phyloP scores from a whole-genome alignment of 2,888 invertebrate genomes.

The Operophtera brumata region DNA sequence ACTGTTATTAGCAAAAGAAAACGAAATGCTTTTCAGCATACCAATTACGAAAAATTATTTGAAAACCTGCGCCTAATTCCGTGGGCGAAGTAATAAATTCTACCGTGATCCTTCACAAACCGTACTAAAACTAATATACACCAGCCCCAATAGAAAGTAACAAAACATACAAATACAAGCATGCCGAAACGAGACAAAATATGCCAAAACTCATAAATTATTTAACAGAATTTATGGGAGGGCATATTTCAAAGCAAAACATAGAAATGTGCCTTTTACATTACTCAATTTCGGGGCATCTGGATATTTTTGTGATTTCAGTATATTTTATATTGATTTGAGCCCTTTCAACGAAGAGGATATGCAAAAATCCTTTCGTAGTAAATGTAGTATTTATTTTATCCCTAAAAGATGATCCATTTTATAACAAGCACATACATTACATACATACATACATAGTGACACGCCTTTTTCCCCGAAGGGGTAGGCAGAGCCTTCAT shows the following conservation, averaged over 20 bases:
- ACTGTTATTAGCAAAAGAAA: neutral
- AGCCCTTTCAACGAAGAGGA: neutral
- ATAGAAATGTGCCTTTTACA: constrained; percentile 23
- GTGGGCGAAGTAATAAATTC: constrained; percentile 6
- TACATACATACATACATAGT: too few species aligned
- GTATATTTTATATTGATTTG: neutral
- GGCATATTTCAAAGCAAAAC: constrained; percentile 23
- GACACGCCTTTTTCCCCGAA: too few species aligned
- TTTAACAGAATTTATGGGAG: constrained; percentile 27
- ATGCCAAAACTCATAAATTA: constrained; percentile 24
- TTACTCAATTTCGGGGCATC: constrained; percentile 25
- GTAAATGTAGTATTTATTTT: too few species aligned
- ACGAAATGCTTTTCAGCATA: neutral
- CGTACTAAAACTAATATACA: constrained; percentile 12
- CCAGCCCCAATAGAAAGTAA: neutral
- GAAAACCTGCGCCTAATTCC: neutral
- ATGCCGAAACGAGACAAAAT: neutral
- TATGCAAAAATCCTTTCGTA: neutral
- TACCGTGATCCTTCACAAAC: constrained; percentile 7
- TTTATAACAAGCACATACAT: too few species aligned
- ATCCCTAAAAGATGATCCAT: too few species aligned
- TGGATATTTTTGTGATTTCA: neutral
- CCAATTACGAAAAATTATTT: constrained; percentile 2
- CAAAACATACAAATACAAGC: constrained; percentile 5
- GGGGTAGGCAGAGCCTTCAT: too few species aligned